A percentile compares a stretch with the other conserved stretches of the same genome.
These are phyloP conservation scores for Bombylius major DNA, from an alignment of 2,888 invertebrate species.

Conservation along the genomic window DNA sequence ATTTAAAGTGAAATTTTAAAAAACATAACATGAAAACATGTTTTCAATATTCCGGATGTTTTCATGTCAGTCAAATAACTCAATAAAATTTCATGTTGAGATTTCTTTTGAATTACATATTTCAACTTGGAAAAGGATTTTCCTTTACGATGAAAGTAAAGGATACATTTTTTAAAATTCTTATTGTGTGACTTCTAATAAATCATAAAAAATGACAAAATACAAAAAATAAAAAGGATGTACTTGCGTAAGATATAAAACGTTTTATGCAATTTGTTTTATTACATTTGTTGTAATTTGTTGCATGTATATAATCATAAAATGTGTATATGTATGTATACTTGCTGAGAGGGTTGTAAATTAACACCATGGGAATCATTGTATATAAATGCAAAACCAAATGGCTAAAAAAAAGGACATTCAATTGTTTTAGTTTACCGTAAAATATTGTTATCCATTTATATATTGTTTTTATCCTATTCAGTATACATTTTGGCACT, in stretches of 20 bases:
- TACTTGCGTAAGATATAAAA: neutral
- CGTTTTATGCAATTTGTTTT: neutral
- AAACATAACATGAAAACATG: no score
- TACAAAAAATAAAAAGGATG: neutral
- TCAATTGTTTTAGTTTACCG: constrained; percentile 6
- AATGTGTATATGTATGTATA: no score
- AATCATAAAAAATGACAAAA: neutral
- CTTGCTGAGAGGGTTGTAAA: constrained; percentile 16
- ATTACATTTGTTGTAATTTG: neutral
- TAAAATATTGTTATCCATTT: neutral
- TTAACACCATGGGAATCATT: constrained; percentile 17
- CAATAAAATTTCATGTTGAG: no score
- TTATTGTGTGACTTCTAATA: neutral
- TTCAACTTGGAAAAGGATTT: no score
- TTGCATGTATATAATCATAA: neutral
- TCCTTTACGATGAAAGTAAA: no score
- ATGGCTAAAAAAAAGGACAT: constrained; percentile 1
- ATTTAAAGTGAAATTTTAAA: no score
- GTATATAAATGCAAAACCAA: constrained; percentile 4
- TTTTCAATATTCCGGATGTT: no score
- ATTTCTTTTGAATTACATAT: no score
- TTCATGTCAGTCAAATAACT: no score
- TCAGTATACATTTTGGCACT: neutral
- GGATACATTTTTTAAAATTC: no score
- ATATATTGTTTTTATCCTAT: neutral